Base-by-base conservation (phyloP, 1,140 invertebrate species). In the Heterodera schachtii region DNA sequence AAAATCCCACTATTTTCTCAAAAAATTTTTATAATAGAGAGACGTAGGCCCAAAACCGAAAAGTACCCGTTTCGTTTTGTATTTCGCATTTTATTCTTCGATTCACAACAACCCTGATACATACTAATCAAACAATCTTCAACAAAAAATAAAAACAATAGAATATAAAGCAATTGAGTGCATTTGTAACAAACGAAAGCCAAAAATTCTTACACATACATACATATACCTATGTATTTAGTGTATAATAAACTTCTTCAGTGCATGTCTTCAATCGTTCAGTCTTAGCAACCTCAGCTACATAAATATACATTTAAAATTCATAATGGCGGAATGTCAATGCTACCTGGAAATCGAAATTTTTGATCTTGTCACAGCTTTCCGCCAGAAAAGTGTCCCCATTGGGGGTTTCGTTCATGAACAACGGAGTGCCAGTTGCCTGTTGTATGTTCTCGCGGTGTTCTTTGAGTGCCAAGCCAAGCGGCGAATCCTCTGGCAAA, bases 381-480 rank as follows among this genome's bases (percentile, higher is more conserved):
- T 57, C 73, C 64, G 74, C 82, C 43, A 75, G 44, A 5, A 80
- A 3, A 21, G 8, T n/a, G 19, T 13, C 47, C 5, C 70, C 67
- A n/a, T 70, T 43, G 9, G 41, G 16, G 2, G 43, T 16, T 47
- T 75, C 46, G 69, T 31, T 3, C 43, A 64, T 44, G 31, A 67
- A 80, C 44, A 86, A 43, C 8, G 84, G 86, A 9, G 86, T 87
- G 13, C 83, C 78, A 11, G 84, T 85, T 3, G 75, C 47, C 7
- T 85, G 92, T 90, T 95, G 93, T 78, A 97, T 96, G 85, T 94
- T 95, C 3, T 93, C 92, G 41, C 92, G 91, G 84, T 94, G 93
- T 6, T 92, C 92, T 52, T 91, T 90, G n/a, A 95, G 92, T 16
- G 96, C 92, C 78, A 93, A 92, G 21, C 91, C 90, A 41, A 96